These are phyloP conservation scores for Heliconius melpomene DNA, from an alignment of 1,140 invertebrate species.

Conservation along the genomic window DNA sequence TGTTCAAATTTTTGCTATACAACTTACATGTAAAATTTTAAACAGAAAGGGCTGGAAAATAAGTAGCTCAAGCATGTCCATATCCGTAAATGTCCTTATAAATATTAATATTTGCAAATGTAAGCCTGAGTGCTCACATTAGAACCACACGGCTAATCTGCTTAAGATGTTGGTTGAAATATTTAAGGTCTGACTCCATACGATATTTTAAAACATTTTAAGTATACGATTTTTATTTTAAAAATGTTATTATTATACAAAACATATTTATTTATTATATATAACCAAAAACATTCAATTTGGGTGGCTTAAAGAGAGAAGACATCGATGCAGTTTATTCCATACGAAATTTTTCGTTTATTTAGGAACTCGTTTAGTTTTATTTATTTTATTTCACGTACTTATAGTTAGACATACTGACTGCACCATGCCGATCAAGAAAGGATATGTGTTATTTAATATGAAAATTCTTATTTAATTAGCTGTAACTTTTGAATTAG, in stretches of 20 bases:
- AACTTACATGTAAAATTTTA: not conserved
- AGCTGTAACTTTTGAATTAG: too few species aligned
- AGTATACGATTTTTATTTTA: not conserved
- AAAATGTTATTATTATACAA: not conserved
- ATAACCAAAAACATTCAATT: not conserved
- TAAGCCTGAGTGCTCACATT: conserved; percentile 45
- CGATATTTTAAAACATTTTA: not conserved
- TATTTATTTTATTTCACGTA: too few species aligned
- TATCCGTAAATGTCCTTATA: conserved; percentile 26
- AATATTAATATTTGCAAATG: conserved; percentile 41
- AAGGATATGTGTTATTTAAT: too few species aligned
- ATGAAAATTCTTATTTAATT: too few species aligned
- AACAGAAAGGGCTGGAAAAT: conserved; percentile 7
- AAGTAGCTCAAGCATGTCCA: conserved; percentile 11
- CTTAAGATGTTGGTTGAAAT: conserved; percentile 38
- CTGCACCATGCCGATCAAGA: too few species aligned
- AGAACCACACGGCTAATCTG: conserved; percentile 40
- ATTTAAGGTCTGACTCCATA: conserved; percentile 17
- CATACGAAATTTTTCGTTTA: too few species aligned
- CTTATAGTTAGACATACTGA: too few species aligned
- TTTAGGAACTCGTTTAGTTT: too few species aligned
- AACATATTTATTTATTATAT: not conserved
- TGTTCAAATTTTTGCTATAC: not conserved
- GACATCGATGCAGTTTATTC: too few species aligned
- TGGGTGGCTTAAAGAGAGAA: too few species aligned